Conservation (phyloP, 1,140 invertebrate species). For the roundworm (Caenorhabditis elegans) region WBcel235 BX284605.5:6052001-6052500, state of each 20-base stretch:
- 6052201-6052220: too few relatives aligned
- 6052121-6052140: too few relatives aligned
- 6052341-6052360: not conserved
- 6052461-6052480: conserved; percentile 28
- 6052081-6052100: too few relatives aligned
- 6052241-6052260: conserved; percentile 17
- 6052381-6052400: conserved; percentile 4
- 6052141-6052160: not conserved
- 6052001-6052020: too few relatives aligned
- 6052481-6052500: conserved; percentile 5
- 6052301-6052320: not conserved
- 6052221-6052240: too few relatives aligned
- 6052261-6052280: conserved; percentile 34
- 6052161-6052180: too few relatives aligned
- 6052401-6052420: conserved; percentile 13
- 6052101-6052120: too few relatives aligned
- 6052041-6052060: too few relatives aligned
- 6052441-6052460: not conserved
- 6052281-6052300: not conserved
- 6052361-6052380: conserved; percentile 37
- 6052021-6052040: too few relatives aligned
- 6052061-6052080: too few relatives aligned
- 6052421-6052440: not conserved
- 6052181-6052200: too few relatives aligned
- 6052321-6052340: conserved; percentile 2